Conservation (phyloP, 2,797 vertebrate species). For the Enteromius afrohamiltoni region DNA sequence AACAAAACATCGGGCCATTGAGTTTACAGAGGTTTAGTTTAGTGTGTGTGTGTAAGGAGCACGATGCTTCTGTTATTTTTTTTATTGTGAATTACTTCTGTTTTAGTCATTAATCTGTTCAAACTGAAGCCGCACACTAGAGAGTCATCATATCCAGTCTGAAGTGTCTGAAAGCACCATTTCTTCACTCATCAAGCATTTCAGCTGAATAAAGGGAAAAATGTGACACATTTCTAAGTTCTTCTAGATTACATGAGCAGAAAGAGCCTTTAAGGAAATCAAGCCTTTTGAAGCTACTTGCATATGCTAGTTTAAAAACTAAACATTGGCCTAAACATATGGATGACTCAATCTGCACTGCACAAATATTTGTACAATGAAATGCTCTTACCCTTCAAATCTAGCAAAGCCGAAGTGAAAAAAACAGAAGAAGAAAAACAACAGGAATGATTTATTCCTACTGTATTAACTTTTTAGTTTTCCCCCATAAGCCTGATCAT, state of each 20-base stretch:
- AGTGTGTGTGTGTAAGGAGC: not conserved
- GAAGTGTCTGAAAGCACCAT: conserved; percentile 12
- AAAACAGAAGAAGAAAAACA: too few species aligned
- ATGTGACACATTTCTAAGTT: not conserved
- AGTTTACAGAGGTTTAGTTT: not conserved
- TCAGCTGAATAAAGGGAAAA: not conserved
- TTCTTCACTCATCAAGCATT: conserved; percentile 5
- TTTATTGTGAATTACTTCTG: conserved; percentile 2
- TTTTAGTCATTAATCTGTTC: conserved; percentile 27
- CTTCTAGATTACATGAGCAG: conserved; percentile 5
- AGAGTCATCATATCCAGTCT: conserved; percentile 32
- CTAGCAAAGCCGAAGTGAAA: too few species aligned
- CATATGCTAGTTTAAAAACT: not conserved
- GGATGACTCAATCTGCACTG: too few species aligned
- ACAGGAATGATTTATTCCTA: not conserved
- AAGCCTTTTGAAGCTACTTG: not conserved
- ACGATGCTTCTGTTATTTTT: conserved; percentile 7
- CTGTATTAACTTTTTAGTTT: not conserved
- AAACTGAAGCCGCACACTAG: not conserved
- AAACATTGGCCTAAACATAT: not conserved
- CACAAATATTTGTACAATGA: too few species aligned
- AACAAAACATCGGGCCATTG: not conserved
- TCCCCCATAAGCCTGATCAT: not conserved
- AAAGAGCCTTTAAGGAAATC: conserved; percentile 5
- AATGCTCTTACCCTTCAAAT: too few species aligned